Evolutionary conservation across 2,888 invertebrate species (phyloP), one percentile per base, ranked within the genome.

Genomic region (Notodonta ziczac): DNA sequence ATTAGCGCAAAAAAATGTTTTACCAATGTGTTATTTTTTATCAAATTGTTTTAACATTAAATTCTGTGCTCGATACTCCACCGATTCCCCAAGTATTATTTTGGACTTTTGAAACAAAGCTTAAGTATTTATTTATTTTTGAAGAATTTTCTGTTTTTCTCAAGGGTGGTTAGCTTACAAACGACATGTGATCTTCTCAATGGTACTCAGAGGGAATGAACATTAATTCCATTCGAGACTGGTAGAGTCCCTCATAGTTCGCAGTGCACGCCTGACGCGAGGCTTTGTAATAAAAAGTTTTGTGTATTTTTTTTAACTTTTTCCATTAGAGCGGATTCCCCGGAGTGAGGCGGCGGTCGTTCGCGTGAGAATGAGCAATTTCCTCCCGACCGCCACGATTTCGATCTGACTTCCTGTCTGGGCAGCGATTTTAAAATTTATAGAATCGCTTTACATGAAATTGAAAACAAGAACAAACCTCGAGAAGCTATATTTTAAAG

Each of bases 351-450:
- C 83, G 83, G 81, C 82, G 86, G 84, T 82, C 85, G 88, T 82
- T 91, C 88, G 92, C 92, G 92, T 92, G 92, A 91, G 92, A 91
- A 91, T 91, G 92, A 93, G 91, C 91, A 92, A 92, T 92, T 92
- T 92, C 92, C 92, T 86, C 86, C 80, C 84, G 84, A 84, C 89
- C 85, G 90, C 89, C 87, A 83, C 89, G 92, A 93, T 92, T 92
- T 89, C 90, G 90, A 93, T 92, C 92, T 89, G 89, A 87, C 91
- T 93, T 92, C 92, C 92, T 86, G 91, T 87, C 90, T 89, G 90
- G 84, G 82, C 87, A 86, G 88, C 89, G 90, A 91, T 91, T 93
- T 93, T 90, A 91, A 91, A 91, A 91, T 91, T 91, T 91, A 91
- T 91, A 89, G 89, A 90, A 90, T 84, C 80, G 84, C 84, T 88